Base-by-base conservation (phyloP, 2,888 invertebrate genomes). In the Ypsolopha scabrella region DNA sequence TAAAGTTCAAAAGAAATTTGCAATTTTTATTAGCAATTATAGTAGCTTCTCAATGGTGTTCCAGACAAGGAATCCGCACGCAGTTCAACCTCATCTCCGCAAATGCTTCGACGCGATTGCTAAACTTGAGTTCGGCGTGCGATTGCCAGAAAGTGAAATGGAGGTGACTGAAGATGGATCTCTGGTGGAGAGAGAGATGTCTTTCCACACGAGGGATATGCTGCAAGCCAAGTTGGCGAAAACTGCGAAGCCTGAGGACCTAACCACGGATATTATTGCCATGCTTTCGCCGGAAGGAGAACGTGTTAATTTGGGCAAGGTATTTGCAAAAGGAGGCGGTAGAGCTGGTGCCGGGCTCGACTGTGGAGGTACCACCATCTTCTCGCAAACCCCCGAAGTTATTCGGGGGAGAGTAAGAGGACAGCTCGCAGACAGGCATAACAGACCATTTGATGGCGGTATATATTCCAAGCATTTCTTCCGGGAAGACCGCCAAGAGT, bases 281-380 rank as follows among this genome's bases (percentile, higher is more conserved):
- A 96, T 96, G 93, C 86, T 96, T 2, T 96, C 96, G 9, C 96
- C 96, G 0, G 97, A 97, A 79, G 92, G 92, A 13, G 97, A 97
- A 69, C 89, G 91, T 56, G 91, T 97, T 6, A 87, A 88, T 45
- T 87, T 97, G 8, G 92, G 92, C 48, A 94, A 92, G 86, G 91
- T 90, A 57, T 10, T 51, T 47, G 9, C 38, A 8, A 38, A n/a
- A 8, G 6, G 6, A 7, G n/a, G 41, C 2, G n/a, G 13, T 13
- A 41, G n/a, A 2, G 7, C 41, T 41, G n/a, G 11, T 10, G 6
- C 9, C 37, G 37, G 37, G 37, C 37, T 37, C 37, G 37, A 37
- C 6, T 37, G 37, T 37, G 6, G 9, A 37, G 37, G 9, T 37
- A 37, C 7, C 37, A n/a, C n/a, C 37, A 9, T 9, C 9, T 37